Evolutionary conservation across 2,113 vertebrate genomes (phyloP), one percentile per base, ranked within the genome.

Genomic region (Antennarius striatus): DNA sequence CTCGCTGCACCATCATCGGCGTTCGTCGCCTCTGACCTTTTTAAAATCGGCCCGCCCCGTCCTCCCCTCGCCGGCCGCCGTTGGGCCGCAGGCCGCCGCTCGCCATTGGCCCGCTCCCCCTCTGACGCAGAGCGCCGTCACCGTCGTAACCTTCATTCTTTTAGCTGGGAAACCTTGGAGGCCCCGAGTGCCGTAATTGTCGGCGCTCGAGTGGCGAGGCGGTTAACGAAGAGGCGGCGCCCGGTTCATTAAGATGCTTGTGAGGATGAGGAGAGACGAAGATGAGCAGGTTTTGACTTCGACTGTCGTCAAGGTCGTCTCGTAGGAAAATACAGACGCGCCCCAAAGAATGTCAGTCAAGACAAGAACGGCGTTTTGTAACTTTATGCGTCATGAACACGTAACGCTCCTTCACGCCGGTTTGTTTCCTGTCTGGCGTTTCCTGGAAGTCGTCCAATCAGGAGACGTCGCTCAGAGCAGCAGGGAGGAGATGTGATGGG

Each of bases 101-200:
- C 5, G 46, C 40, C 56, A 85, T 82, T 85, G 85, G 64, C 15
- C 47, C 43, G 5, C 10, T n/a, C 12, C 1, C 0, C n/a, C 2
- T 45, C 46, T 90, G 89, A 91, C 81, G 80, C 83, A 89, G 0
- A 3, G 10, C 1, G 6, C 9, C 12, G 0, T 22, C 50, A 36
- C 42, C 48, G 56, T 29, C 47, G 28, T 58, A 54, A 78, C 78
- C 84, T 73, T 85, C 86, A 91, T 92, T 90, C 88, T 79, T 91
- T 48, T 48, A 59, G 32, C 91, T 57, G 61, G 68, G 91, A 91
- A 81, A 91, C 89, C 4, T n/a, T 1, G 17, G 43, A 62, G 47
- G 14, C 11, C 13, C 42, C 6, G 17, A 10, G 12, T 10, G 7
- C 5, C 1, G 3, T 73, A 82, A 91, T 91, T 87, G 88, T 15